phyloP scores from a whole-genome alignment of 2,797 vertebrate species.

The Holocentrus rufus region DNA sequence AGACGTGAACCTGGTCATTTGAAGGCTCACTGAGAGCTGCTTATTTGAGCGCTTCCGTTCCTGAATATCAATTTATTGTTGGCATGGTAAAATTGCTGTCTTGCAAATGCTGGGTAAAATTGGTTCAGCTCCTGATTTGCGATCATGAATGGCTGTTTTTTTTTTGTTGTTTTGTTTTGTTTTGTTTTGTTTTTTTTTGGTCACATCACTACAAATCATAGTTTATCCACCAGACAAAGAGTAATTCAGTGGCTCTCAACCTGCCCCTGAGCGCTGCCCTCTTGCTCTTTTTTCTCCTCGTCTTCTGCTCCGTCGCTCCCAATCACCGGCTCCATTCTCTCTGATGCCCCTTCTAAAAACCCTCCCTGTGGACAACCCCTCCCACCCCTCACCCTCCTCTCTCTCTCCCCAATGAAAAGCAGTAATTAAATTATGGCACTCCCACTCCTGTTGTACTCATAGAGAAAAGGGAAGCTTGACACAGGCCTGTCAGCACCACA shows the following conservation, averaged over 20 bases:
- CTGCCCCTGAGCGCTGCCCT: slow-evolving; percentile 64
- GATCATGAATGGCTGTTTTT: slow-evolving; percentile 1
- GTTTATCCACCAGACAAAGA: slow-evolving; percentile 47
- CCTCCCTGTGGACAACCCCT: slow-evolving; percentile 58
- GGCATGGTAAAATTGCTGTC: slow-evolving; percentile 13
- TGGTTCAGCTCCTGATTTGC: slow-evolving; percentile 23
- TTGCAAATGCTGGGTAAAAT: slow-evolving; percentile 21
- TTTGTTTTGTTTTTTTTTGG: too few species aligned
- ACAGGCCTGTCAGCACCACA: slow-evolving; percentile 51
- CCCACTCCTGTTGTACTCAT: slow-evolving; percentile 42
- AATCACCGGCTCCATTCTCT: slow-evolving; percentile 74
- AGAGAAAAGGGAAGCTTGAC: slow-evolving; percentile 50
- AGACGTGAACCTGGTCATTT: slow-evolving; percentile 15
- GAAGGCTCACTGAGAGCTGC: slow-evolving; percentile 18
- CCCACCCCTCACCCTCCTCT: slow-evolving; percentile 16
- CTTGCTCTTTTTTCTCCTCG: slow-evolving; percentile 65
- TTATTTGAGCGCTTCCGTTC: slow-evolving; percentile 14
- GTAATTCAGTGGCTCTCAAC: slow-evolving; percentile 53
- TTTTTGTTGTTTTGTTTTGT: too few species aligned
- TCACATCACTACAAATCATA: slow-evolving; percentile 8
- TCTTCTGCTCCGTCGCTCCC: slow-evolving; percentile 74
- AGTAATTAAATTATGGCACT: slow-evolving; percentile 69
- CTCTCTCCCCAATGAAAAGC: slow-evolving; percentile 46
- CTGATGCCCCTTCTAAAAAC: slow-evolving; percentile 62
- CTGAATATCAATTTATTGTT: slow-evolving; percentile 21